Conservation (phyloP, 1,140 invertebrate species). For the Bilobella aurantiaca region DNA sequence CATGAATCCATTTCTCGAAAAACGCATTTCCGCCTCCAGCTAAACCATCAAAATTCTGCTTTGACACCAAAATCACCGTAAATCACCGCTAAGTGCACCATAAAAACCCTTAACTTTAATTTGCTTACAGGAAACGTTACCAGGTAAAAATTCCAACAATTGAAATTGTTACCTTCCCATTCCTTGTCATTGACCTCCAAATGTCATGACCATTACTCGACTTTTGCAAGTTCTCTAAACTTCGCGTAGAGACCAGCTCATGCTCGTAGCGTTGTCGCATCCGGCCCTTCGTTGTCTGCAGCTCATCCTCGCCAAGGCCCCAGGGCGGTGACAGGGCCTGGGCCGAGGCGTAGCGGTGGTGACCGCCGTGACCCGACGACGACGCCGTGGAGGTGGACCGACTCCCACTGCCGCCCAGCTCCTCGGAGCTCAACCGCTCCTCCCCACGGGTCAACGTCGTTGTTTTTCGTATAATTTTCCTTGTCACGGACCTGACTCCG, state of each 20-base stretch:
- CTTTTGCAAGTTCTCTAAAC: constrained; percentile 41
- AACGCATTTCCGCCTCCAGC: no score
- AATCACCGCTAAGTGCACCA: no score
- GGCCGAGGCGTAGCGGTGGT: no score
- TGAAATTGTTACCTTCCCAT: not conserved
- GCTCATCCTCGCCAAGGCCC: constrained; percentile 35
- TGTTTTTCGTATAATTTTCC: constrained; percentile 75
- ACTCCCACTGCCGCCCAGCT: constrained; percentile 34
- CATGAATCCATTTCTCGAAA: no score
- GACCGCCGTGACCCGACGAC: no score
- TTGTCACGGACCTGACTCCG: constrained; percentile 62
- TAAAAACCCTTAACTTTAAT: no score
- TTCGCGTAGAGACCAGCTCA: constrained; percentile 42
- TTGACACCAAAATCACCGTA: no score
- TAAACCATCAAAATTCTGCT: no score
- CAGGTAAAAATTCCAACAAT: not conserved
- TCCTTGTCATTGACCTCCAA: constrained; percentile 47
- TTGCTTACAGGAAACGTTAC: not conserved
- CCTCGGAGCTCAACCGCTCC: constrained; percentile 43
- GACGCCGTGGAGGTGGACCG: no score
- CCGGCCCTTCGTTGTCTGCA: constrained; percentile 39
- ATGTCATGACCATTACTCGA: constrained; percentile 8
- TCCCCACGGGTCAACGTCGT: constrained; percentile 79
- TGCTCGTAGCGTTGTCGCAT: constrained; percentile 40
- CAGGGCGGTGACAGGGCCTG: no score